Evolutionary conservation across 92 coral and sea anemone species (phyloP), one percentile per base, ranked within the genome.

Genomic region (Zoanthus solanderi): DNA sequence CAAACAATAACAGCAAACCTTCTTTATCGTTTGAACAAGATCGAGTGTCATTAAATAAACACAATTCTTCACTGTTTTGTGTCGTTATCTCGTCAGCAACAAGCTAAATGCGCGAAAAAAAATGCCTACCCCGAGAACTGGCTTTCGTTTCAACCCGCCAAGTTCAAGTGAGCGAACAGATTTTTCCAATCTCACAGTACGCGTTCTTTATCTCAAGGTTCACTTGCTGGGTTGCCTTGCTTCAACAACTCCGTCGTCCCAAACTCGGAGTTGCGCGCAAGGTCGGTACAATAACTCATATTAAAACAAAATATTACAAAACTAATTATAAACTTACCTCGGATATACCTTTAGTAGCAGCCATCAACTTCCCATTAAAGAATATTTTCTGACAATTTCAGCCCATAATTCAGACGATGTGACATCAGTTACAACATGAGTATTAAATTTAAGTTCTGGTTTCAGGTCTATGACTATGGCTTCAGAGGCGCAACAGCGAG

Each of bases 91-190:
- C 74, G 15, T 81, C 85, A 81, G 75, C 75, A 63, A 28, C 85
- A 44, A 81, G 76, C 85, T 65, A 44, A 48, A 65, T 28, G 23
- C 63, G 75, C 52, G 32, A 46, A 6, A 46, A 47, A 81, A 81
- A 81, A 67, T 48, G 44, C 61, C 23, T 81, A 81, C 58, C 52
- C 58, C 37, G 23, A 81, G 63, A 81, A 81, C 71, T 52, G 71
- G 63, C 85, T 81, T 73, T 48, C 45, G 61, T 81, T 81, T 81
- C 75, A 66, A 81, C 85, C 75, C 85, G 85, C 66, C 85, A 65
- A 81, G 85, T 81, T 81, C 61, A 31, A 28, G 85, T 66, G 85
- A 81, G 60, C 85, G 85, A 81, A 81, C 85, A 81, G 85, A 81
- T 81, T 81, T 81, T 68, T 66, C 63, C 82, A 77, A 29, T 81